Evolutionary conservation across 2,797 vertebrate genomes (phyloP).

Genomic region (Miichthys miiuy): DNA sequence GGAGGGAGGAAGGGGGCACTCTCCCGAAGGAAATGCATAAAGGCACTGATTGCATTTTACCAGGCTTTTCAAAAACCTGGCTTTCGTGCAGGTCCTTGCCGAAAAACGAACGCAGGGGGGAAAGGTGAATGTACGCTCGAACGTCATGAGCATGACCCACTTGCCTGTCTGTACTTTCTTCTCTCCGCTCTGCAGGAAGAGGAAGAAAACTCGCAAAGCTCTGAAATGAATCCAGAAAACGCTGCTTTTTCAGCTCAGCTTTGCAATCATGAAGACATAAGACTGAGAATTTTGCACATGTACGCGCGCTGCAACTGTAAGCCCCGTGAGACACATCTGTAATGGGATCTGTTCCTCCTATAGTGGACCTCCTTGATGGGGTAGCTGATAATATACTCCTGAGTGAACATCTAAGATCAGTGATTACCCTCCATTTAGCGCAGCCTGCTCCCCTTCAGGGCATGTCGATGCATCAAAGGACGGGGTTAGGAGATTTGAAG

Average conservation of each 20-base stretch:
- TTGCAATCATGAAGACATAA: slow-evolving; percentile 21
- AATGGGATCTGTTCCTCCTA: slow-evolving; percentile 63
- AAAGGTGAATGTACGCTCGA: slow-evolving; percentile 24
- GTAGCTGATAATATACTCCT: slow-evolving; percentile 67
- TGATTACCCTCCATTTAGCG: slow-evolving; percentile 75
- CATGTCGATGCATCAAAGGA: slow-evolving; percentile 63
- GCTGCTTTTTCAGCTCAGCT: neutral
- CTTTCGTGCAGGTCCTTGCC: slow-evolving; percentile 24
- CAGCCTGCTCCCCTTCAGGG: slow-evolving; percentile 63
- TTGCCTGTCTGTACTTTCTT: slow-evolving; percentile 6
- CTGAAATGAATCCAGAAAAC: slow-evolving; percentile 1
- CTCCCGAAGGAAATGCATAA: slow-evolving; percentile 46
- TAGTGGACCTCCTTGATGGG: slow-evolving; percentile 53
- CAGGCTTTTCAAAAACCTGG: slow-evolving; percentile 42
- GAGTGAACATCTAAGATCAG: slow-evolving; percentile 68
- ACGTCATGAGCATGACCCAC: neutral
- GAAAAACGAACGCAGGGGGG: slow-evolving; percentile 20
- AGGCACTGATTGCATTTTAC: slow-evolving; percentile 65
- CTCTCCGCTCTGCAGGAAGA: slow-evolving; percentile 28
- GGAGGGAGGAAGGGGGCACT: neutral
- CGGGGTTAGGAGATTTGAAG: slow-evolving; percentile 63
- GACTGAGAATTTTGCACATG: slow-evolving; percentile 34
- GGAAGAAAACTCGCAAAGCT: slow-evolving; percentile 32
- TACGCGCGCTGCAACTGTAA: slow-evolving; percentile 1
- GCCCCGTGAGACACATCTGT: slow-evolving; percentile 51